phyloP scores from a whole-genome alignment of 1,140 invertebrate genomes.

The Batillaria attramentaria region DNA sequence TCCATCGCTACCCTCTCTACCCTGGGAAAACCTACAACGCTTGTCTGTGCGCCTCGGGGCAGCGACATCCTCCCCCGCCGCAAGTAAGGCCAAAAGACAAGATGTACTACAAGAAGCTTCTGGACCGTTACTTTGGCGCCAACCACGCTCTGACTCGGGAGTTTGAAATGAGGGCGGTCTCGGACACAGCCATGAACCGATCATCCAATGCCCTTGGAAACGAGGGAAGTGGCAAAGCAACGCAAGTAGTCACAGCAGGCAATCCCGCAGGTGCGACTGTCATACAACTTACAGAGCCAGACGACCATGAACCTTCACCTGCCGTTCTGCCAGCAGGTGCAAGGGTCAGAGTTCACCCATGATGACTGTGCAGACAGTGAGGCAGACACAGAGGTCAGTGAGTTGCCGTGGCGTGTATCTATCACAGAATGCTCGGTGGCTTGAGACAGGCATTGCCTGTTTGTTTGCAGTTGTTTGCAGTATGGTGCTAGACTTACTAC shows the following conservation, averaged over 20 bases:
- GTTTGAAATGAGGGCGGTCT: neutral
- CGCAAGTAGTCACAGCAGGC: slow-evolving; percentile 47
- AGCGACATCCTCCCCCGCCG: slow-evolving; percentile 20
- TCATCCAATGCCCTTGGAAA: neutral
- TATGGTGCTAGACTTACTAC: neutral
- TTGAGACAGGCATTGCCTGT: neutral
- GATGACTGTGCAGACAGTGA: no score
- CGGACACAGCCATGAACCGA: neutral
- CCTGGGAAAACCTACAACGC: neutral
- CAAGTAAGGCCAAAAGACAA: slow-evolving; percentile 61
- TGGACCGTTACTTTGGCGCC: slow-evolving; percentile 66
- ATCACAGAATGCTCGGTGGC: slow-evolving; percentile 10
- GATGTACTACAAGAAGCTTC: slow-evolving; percentile 66
- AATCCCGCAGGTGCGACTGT: slow-evolving; percentile 59
- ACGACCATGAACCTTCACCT: no score
- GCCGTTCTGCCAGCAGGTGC: no score
- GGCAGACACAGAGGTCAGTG: slow-evolving; percentile 26
- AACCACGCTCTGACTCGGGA: slow-evolving; percentile 64
- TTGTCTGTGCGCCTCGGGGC: slow-evolving; percentile 7
- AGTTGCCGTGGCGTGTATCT: neutral
- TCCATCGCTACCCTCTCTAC: neutral
- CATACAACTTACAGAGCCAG: slow-evolving; percentile 53
- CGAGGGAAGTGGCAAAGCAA: neutral
- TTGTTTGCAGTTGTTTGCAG: neutral
- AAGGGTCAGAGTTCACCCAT: no score